Percentiles rank a stretch among this genome's conserved stretches.
Conservation (phyloP, 2,888 invertebrate genomes). For the Habroteleia sp. region DNA sequence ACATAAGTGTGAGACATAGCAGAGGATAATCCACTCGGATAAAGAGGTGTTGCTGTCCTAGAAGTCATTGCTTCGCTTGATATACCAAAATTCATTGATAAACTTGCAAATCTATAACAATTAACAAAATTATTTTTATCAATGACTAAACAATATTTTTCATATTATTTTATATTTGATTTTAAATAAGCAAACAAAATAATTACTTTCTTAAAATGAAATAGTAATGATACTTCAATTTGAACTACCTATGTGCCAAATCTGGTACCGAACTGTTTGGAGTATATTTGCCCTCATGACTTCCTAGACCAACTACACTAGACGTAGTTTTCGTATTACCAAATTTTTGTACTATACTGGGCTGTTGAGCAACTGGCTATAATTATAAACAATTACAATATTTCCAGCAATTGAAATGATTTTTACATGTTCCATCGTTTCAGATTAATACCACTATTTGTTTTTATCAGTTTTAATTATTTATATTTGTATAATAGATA, state of each 20-base stretch:
- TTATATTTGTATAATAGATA: too few species aligned
- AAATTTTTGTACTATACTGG: constrained; percentile 85
- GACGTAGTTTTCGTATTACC: constrained; percentile 87
- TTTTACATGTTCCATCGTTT: too few species aligned
- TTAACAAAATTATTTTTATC: not conserved
- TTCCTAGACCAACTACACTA: constrained; percentile 86
- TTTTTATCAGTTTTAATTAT: too few species aligned
- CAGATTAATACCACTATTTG: too few species aligned
- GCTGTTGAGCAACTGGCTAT: constrained; percentile 75
- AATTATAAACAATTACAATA: too few species aligned
- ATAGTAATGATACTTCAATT: too few species aligned
- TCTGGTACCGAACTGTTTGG: constrained; percentile 86
- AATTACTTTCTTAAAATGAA: constrained; percentile 4
- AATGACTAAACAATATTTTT: too few species aligned
- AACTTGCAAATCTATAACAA: constrained; percentile 85
- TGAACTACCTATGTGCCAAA: constrained; percentile 82
- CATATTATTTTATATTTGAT: too few species aligned
- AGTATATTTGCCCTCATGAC: constrained; percentile 91
- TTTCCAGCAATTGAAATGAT: too few species aligned
- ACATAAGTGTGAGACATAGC: constrained; percentile 83
- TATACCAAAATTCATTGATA: constrained; percentile 82
- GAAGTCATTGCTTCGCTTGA: constrained; percentile 75
- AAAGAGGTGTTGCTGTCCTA: constrained; percentile 77
- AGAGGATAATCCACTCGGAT: constrained; percentile 80
- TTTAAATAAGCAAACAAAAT: not conserved